Evolutionary conservation across 1,140 invertebrate genomes (phyloP).

Genomic region (Venustaconcha ellipsiformis): DNA sequence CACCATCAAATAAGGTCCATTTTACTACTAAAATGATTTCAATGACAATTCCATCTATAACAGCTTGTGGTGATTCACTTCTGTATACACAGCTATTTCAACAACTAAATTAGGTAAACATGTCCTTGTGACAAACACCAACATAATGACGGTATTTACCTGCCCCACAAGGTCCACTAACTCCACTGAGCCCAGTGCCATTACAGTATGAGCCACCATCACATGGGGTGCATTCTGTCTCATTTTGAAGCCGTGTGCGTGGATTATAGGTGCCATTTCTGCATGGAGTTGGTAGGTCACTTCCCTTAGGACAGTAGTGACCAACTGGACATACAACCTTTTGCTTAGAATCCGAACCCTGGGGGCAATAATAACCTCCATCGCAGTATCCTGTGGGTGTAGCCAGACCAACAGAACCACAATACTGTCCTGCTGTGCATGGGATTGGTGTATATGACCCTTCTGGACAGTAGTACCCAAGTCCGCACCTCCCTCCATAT

Average conservation of each 20-base stretch:
- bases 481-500: conserved; percentile 57
- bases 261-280: conserved; percentile 61
- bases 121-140: neutral
- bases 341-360: conserved; percentile 40
- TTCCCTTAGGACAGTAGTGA: conserved; percentile 59
- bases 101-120: no score
- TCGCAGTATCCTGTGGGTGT: conserved; percentile 53
- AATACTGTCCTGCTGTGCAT: conserved; percentile 63
- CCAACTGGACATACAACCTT: conserved; percentile 58
- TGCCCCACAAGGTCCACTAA: conserved; percentile 52
- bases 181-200: conserved; percentile 53
- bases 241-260: conserved; percentile 28
- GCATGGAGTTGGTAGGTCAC: conserved; percentile 54
- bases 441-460: conserved; percentile 47
- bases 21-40: no score
- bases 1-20: no score
- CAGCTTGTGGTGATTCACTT: no score
- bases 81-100: no score
- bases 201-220: conserved; percentile 64
- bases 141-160: conserved; percentile 33
- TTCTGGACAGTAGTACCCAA: conserved; percentile 59
- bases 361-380: conserved; percentile 62
- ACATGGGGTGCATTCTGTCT: conserved; percentile 57
- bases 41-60: no score
- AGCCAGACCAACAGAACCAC: conserved; percentile 48